These are phyloP conservation scores for Orestias chungarensis DNA, from an alignment of 2,797 vertebrate species.

Conservation along the genomic window DNA sequence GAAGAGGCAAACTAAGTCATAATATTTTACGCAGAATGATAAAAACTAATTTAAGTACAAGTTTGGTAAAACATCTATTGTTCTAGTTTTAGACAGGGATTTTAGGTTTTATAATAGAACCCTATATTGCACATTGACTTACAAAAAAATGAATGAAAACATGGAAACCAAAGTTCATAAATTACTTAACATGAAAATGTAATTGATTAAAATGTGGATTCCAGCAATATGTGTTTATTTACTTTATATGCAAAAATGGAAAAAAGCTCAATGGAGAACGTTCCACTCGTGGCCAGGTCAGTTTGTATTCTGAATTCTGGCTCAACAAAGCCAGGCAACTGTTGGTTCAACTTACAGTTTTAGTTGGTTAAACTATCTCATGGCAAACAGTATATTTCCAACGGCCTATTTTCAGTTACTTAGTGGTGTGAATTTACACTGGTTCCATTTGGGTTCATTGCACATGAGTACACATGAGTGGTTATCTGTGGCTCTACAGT, in stretches of 20 bases:
- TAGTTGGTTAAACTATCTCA: conserved; percentile 31
- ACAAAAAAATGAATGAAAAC: neutral
- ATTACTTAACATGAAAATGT: conserved; percentile 28
- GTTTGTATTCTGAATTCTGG: conserved; percentile 35
- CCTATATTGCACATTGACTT: neutral
- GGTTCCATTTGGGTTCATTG: conserved; percentile 67
- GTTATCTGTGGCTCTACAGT: conserved; percentile 22
- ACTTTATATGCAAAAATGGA: conserved; percentile 36
- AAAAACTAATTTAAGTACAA: neutral
- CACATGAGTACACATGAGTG: conserved; percentile 62
- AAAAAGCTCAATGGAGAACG: too few relatives aligned
- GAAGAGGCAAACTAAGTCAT: conserved; percentile 7
- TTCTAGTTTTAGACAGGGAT: too few relatives aligned
- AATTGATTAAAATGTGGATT: conserved; percentile 42
- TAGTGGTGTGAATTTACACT: conserved; percentile 58
- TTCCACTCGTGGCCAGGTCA: conserved; percentile 51
- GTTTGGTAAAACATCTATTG: neutral
- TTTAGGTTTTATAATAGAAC: neutral
- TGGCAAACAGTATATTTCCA: conserved; percentile 50
- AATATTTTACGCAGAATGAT: conserved; percentile 8
- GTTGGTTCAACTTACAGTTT: conserved; percentile 69
- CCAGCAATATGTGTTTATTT: conserved; percentile 17
- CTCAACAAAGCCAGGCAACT: conserved; percentile 40
- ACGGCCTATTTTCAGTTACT: conserved; percentile 60
- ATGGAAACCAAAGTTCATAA: conserved; percentile 22